These are phyloP conservation scores for Leucoraja erinaceus DNA, from an alignment of 2,113 vertebrate species.

Conservation along the genomic window DNA sequence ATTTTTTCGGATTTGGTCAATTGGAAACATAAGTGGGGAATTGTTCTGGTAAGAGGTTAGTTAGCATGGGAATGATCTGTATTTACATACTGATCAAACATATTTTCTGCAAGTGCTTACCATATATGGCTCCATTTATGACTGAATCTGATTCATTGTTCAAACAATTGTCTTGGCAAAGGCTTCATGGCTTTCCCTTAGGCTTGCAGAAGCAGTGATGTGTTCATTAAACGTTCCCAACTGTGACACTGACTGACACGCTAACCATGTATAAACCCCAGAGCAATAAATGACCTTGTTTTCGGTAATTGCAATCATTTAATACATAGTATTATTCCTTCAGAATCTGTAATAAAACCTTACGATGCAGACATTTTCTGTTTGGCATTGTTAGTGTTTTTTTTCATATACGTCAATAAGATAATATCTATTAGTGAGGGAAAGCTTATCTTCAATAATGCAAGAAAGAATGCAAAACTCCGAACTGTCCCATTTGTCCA, in stretches of 20 bases:
- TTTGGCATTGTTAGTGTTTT: slow-evolving; percentile 9
- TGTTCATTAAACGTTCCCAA: neutral
- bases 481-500: slow-evolving; percentile 9
- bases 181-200: neutral
- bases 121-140: neutral
- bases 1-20: slow-evolving; percentile 13
- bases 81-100: neutral
- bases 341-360: slow-evolving; percentile 28
- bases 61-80: neutral
- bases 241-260: neutral
- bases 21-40: neutral
- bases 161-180: neutral
- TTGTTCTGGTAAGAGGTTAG: neutral
- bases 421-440: slow-evolving; percentile 1
- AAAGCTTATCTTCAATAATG: slow-evolving; percentile 26
- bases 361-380: slow-evolving; percentile 12
- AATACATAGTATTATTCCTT: slow-evolving; percentile 21
- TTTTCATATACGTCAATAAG: slow-evolving; percentile 33
- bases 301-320: slow-evolving; percentile 1
- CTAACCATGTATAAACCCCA: neutral
- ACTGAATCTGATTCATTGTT: neutral
- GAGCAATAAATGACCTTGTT: slow-evolving; percentile 17
- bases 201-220: neutral
- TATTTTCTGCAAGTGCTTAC: neutral
- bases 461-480: neutral